Evolutionary conservation across 2,888 invertebrate genomes (phyloP).

Genomic region (Coenonympha glycerion): DNA sequence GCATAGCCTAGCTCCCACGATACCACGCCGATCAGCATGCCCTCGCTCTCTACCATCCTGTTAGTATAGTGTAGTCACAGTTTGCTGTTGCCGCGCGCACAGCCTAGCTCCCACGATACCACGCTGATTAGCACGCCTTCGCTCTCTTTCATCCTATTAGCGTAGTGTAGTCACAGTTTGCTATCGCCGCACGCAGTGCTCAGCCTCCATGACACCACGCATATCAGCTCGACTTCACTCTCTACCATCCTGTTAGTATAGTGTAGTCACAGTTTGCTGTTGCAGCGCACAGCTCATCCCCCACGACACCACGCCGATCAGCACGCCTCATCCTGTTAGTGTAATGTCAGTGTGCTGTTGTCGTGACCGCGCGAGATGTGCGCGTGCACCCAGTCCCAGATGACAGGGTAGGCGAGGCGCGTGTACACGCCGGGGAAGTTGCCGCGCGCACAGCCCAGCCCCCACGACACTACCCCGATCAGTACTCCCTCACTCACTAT

Average conservation of each 20-base stretch:
- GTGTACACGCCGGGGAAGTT: conserved; percentile 73
- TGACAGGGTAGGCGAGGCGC: conserved; percentile 49
- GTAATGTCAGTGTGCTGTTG: conserved; percentile 17
- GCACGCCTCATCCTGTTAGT: conserved; percentile 49
- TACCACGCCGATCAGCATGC: conserved; percentile 65
- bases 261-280: conserved; percentile 3
- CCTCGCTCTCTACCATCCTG: no score
- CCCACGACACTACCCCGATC: conserved; percentile 72
- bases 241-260: no score
- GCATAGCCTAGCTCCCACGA: conserved; percentile 72
- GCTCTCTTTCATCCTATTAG: no score
- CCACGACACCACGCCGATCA: conserved; percentile 72
- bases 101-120: conserved; percentile 70
- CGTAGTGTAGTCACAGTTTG: no score
- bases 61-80: no score
- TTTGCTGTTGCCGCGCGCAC: conserved; percentile 68
- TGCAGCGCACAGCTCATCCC: conserved; percentile 69
- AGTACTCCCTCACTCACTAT: conserved; percentile 62
- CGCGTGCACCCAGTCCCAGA: conserved; percentile 60
- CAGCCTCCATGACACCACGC: no score
- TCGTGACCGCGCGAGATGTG: conserved; percentile 41
- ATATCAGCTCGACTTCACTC: no score
- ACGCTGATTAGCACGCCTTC: conserved; percentile 67
- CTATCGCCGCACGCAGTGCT: no score
- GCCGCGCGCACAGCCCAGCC: conserved; percentile 66